Evolutionary conservation across 2,797 vertebrate species (phyloP).

Genomic region (Sebastes matsubarae): DNA sequence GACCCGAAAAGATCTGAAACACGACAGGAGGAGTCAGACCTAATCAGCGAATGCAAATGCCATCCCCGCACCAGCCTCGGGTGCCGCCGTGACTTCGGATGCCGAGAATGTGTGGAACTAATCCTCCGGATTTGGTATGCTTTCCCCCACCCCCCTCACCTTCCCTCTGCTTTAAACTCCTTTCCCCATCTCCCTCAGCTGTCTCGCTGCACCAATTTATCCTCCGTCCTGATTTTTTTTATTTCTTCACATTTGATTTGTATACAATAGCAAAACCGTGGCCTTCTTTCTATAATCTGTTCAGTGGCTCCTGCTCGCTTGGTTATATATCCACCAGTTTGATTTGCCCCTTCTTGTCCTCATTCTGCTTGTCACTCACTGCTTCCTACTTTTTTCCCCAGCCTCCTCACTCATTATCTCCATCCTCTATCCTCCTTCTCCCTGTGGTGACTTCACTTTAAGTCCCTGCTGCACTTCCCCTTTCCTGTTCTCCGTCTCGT

Average conservation of each 20-base stretch:
- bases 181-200: conserved; percentile 24
- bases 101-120: conserved; percentile 67
- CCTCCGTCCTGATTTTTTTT: not conserved
- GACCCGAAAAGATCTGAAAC: conserved; percentile 33
- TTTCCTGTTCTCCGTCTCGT: conserved; percentile 5
- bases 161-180: conserved; percentile 34
- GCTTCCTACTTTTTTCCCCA: conserved; percentile 15
- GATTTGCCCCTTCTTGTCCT: conserved; percentile 31
- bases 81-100: conserved; percentile 41
- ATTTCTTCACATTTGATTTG: conserved; percentile 11
- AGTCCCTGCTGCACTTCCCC: conserved; percentile 17
- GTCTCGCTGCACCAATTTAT: conserved; percentile 14
- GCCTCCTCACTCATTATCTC: conserved; percentile 49
- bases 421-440: conserved; percentile 25
- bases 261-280: conserved; percentile 5
- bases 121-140: conserved; percentile 61
- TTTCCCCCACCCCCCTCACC: not conserved
- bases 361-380: conserved; percentile 47
- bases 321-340: conserved; percentile 22
- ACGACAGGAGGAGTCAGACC: conserved; percentile 41
- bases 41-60: conserved; percentile 65
- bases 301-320: conserved; percentile 3
- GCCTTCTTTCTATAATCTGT: conserved; percentile 32
- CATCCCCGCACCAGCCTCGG: conserved; percentile 31
- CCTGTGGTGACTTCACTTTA: conserved; percentile 24